phyloP scores from a whole-genome alignment of 2,113 vertebrate species.

The Hemiscyllium ocellatum region DNA sequence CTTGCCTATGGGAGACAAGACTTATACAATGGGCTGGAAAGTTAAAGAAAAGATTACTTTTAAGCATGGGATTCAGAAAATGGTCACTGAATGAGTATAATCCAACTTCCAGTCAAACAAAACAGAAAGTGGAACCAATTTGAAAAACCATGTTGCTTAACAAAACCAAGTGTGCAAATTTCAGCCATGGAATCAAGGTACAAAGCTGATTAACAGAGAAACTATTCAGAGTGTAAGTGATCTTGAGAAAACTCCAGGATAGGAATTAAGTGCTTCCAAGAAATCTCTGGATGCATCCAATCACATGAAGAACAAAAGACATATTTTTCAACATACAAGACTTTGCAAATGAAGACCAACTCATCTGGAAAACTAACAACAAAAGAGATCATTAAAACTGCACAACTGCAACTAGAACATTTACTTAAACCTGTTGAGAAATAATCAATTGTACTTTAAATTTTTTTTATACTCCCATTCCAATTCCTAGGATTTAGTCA shows the following conservation, averaged over 20 bases:
- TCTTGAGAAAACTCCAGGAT: too few species aligned
- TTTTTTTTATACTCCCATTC: not conserved
- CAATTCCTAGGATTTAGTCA: not conserved
- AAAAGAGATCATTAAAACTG: not conserved
- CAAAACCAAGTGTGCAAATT: too few species aligned
- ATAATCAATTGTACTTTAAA: too few species aligned
- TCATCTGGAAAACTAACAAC: not conserved
- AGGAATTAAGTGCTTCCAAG: not conserved
- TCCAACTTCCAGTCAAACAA: not conserved
- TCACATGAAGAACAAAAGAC: not conserved
- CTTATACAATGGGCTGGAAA: not conserved
- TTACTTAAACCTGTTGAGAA: not conserved
- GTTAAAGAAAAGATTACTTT: not conserved
- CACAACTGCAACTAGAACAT: too few species aligned
- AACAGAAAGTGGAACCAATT: not conserved
- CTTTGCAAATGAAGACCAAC: not conserved
- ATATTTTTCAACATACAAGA: not conserved
- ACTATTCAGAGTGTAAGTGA: not conserved
- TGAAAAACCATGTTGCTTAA: not conserved
- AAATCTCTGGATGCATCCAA: not conserved
- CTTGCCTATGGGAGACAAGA: too few species aligned
- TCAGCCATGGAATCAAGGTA: too few species aligned
- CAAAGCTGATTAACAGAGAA: too few species aligned
- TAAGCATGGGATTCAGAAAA: not conserved
- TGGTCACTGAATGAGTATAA: not conserved